Base-by-base conservation (phyloP, 2,888 invertebrate species). In the Onchidella celtica region DNA sequence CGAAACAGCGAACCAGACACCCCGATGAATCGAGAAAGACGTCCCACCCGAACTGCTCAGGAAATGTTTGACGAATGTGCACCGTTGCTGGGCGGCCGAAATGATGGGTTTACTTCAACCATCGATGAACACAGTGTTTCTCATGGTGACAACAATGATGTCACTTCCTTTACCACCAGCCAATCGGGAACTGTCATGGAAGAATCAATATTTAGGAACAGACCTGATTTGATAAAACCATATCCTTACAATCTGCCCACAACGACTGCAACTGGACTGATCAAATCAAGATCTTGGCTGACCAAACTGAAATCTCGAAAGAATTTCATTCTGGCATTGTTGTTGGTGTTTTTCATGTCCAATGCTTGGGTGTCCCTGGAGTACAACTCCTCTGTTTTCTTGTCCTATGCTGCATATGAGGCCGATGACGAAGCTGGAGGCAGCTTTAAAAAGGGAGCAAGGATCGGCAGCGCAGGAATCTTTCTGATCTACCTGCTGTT, bases 61-160 rank as follows among this genome's bases (percentile, higher is more conserved):
- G 73, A 79, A 32, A 73, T 79, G 6, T 79, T 66, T 63, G 79
- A 79, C 29, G 79, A 79, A 66, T 73, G 79, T 57, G 79, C 79
- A 11, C 36, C 55, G 0, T 36, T 79, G 4, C 57, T 79, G 0
- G 79, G 79, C n/a, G 29, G 47, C n/a, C 14, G 27, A 9, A 27
- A 24, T 27, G 21, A 1, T 17, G 17, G 29, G 4, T 6, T 32
- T 9, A 27, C 65, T 2, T 65, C 63, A 40, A 65, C 40, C 6
- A 65, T 40, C 27, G 65, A 65, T 0, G 57, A 63, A 38, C 21
- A n/a, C 1, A 65, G 63, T 9, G 34, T 38, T n/a, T 32, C 66
- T 32, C 40, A 68, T 6, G 24, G 34, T 1, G 77, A 77, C 66
- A 21, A 11, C 4, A 32, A 63, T 2, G 65, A 47, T 17, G 65